phyloP scores from a whole-genome alignment of 37 sponge, comb jelly and placozoan species.

The Beroe forskalii region DNA sequence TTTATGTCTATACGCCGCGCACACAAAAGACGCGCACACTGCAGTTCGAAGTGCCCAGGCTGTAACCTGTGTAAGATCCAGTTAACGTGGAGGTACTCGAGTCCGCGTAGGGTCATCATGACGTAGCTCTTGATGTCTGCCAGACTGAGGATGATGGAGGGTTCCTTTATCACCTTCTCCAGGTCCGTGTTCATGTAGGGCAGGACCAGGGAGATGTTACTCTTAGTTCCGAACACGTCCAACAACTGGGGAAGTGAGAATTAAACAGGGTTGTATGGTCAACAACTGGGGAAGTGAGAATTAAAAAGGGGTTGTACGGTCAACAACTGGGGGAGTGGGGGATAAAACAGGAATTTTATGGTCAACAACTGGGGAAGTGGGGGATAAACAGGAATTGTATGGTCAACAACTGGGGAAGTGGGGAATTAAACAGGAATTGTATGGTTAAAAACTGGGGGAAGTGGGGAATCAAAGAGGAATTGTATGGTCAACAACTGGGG shows the following conservation, averaged over 20 bases:
- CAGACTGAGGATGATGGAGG: constrained; percentile 74
- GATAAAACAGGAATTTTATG: neutral
- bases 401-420: constrained; percentile 69
- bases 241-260: constrained; percentile 65
- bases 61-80: constrained; percentile 92
- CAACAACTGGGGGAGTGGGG: constrained; percentile 61
- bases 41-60: no score
- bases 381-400: no score
- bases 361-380: neutral
- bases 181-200: constrained; percentile 96
- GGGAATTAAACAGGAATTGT: neutral
- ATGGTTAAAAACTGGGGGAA: neutral
- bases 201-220: constrained; percentile 92
- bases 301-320: no score
- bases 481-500: constrained; percentile 77
- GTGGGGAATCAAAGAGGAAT: no score
- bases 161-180: constrained; percentile 80
- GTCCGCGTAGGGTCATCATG: constrained; percentile 91
- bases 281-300: neutral
- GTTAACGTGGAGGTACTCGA: constrained; percentile 91
- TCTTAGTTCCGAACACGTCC: constrained; percentile 96
- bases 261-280: neutral
- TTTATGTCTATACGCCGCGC: no score
- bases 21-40: no score
- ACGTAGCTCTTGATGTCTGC: constrained; percentile 87